Evolutionary conservation across 2,113 vertebrate genomes (phyloP), one percentile per base, ranked within the genome.

Genomic region (Stercorarius parasiticus): DNA sequence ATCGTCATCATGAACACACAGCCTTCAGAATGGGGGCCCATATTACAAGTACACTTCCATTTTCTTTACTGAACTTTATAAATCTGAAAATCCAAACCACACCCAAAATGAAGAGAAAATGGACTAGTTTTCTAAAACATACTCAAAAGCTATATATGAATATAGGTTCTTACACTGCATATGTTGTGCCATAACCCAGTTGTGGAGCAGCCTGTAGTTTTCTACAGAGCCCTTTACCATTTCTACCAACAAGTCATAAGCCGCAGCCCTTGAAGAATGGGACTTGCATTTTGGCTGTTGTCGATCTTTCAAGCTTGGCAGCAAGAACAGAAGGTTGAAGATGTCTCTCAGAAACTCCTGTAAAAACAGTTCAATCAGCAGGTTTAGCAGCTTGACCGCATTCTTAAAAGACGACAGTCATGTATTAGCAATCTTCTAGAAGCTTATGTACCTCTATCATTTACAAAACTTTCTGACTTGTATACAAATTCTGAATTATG

Each of bases 121-220:
- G 10, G 17, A 23, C 29, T 43, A 30, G 7, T 79, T 38, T 90
- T 38, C 56, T 56, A 72, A 15, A 89, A 38, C 86, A 80, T 53
- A 34, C 30, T 62, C 25, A 49, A 25, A 64, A 66, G 53, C n/a
- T 45, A 32, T 10, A 59, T 26, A 17, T 27, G 69, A 91, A 62
- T 45, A 84, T 69, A 88, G 70, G 64, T 62, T 83, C 99, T 99
- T 98, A 99, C 99, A 99, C 94, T 99, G 99, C 99, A 99, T 99
- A 96, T 99, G 99, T 94, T 99, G 99, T 6, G 99, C 99, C 99
- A 99, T 99, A 82, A 99, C 99, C 99, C 99, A 99, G 98, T 99
- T 99, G 98, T 99, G 99, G 43, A 99, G 99, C 71, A 99, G 98
- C 52, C 99, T 98, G 98, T 99, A 99, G 98, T 99, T 99, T 87